Evolutionary conservation across 2,888 invertebrate species (phyloP), one percentile per base, ranked within the genome.

Genomic region (Ceraclea dissimilis): DNA sequence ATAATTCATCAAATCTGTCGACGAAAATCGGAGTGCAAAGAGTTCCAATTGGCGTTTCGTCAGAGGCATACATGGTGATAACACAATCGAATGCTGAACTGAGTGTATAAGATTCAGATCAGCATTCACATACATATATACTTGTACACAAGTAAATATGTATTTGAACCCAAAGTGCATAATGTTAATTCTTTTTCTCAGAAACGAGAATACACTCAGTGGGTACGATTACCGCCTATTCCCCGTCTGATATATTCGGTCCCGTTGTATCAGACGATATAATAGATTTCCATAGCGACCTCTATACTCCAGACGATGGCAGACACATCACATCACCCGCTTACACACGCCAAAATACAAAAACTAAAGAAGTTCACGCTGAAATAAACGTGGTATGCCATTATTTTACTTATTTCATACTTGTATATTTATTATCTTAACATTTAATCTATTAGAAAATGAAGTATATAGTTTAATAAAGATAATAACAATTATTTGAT

Each of bases 151-250:
- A n/a, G n/a, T n/a, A n/a, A n/a, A n/a, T n/a, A n/a, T n/a, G n/a
- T n/a, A n/a, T n/a, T n/a, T n/a, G n/a, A n/a, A n/a, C n/a, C n/a
- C n/a, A n/a, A n/a, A n/a, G n/a, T n/a, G 10, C 26, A 26, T 26
- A 26, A 26, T 26, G 4, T 4, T 26, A 26, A 26, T 26, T 26
- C 4, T 26, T 26, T 26, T 26, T 26, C 26, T 60, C 74, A 79
- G 88, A 84, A 64, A 79, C 82, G 0, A 78, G 88, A 63, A 88
- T 88, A 1, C 87, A 88, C 67, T 88, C 88, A 1, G 81, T 84
- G 64, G 71, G 81, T 0, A 79, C 81, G 31, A 77, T 79, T 22
- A 74, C 73, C 51, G 70, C 74, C 68, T 69, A 79, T 68, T 76
- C 82, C 68, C 63, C 84, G 66, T 68, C 82, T 63, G 71, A 87